Conservation (phyloP, 2,888 invertebrate genomes). For the Drosophila fungiperda region DNA sequence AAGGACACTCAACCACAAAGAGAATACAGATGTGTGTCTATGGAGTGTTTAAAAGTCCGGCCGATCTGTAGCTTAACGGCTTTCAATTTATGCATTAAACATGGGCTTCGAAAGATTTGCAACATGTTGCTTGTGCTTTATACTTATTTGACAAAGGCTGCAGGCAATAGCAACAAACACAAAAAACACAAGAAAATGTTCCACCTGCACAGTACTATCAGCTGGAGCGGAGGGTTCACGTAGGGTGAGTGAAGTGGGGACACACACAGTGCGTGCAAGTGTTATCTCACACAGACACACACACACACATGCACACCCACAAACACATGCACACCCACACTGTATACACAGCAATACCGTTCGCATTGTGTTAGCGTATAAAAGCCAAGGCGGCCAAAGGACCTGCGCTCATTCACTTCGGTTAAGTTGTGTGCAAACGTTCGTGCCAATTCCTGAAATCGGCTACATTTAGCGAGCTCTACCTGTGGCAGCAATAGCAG, state of each 20-base stretch:
- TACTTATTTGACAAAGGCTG: conserved; percentile 24
- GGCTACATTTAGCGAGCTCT: conserved; percentile 22
- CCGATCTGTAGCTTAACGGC: conserved; percentile 27
- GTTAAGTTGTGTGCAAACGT: conserved; percentile 65
- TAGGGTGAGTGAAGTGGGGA: conserved; percentile 19
- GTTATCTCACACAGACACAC: conserved; percentile 51
- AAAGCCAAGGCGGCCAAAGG: conserved; percentile 67
- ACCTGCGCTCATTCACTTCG: conserved; percentile 74
- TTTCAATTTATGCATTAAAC: conserved; percentile 28
- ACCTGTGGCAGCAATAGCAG: conserved; percentile 52
- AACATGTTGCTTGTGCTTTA: conserved; percentile 36
- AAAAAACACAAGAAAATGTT: conserved; percentile 21
- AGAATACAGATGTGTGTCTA: no score
- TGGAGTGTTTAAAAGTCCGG: background rate
- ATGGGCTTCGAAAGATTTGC: conserved; percentile 5
- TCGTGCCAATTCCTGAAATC: conserved; percentile 38
- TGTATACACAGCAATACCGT: conserved; percentile 13
- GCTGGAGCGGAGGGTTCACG: conserved; percentile 10
- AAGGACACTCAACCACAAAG: background rate
- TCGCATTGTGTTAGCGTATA: conserved; percentile 60
- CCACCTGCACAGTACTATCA: conserved; percentile 13
- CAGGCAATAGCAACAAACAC: conserved; percentile 31
- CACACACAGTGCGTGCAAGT: conserved; percentile 28
- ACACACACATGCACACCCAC: conserved; percentile 8
- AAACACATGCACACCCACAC: conserved; percentile 29